Evolutionary conservation across 2,113 vertebrate genomes (phyloP).

Genomic region (Crotophaga sulcirostris): DNA sequence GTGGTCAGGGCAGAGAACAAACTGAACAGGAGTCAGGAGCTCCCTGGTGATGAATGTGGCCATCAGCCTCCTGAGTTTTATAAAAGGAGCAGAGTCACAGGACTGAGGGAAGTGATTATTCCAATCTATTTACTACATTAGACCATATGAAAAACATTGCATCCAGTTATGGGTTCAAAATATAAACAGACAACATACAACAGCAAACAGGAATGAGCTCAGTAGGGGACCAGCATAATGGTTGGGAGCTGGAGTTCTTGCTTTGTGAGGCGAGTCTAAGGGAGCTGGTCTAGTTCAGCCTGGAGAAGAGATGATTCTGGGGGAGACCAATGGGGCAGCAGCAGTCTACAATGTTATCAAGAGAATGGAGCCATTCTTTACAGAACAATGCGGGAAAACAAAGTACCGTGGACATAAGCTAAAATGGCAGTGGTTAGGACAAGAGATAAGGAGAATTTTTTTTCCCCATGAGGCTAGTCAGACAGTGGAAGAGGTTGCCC

Average conservation of each 20-base stretch:
- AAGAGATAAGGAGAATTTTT: not conserved
- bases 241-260: not conserved
- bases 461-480: not conserved
- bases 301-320: not conserved
- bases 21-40: not conserved
- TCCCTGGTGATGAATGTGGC: fast-evolving
- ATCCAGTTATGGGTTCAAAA: not conserved
- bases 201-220: not conserved
- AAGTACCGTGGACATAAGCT: not conserved
- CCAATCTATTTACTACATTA: not conserved
- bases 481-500: not conserved
- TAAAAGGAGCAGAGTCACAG: not conserved
- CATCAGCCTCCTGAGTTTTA: not conserved
- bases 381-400: not conserved
- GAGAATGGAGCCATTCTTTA: not conserved
- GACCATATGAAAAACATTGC: not conserved
- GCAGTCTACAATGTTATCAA: not conserved
- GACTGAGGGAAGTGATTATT: not conserved
- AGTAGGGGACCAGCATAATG: not conserved
- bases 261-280: not conserved
- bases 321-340: not conserved
- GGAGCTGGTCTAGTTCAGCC: not conserved
- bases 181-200: not conserved
- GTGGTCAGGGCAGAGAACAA: not conserved
- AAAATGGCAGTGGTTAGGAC: not conserved